Conservation (phyloP, 2,888 invertebrate genomes). For the Andrena haemorrhoa region DNA sequence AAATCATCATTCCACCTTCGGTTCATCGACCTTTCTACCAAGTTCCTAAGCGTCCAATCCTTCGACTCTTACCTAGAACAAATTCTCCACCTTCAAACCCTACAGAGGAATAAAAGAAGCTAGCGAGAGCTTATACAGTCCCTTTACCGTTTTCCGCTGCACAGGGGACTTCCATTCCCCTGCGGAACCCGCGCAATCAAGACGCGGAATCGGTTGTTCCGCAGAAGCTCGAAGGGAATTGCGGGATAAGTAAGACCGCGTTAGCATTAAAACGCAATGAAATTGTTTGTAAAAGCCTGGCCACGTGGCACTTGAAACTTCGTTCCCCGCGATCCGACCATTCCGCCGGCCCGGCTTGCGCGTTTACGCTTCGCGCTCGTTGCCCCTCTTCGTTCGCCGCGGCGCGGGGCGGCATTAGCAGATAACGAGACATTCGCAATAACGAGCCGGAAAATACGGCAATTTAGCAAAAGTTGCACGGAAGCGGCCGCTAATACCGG, state of each 20-base stretch:
- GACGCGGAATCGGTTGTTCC: not conserved
- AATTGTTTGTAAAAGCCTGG: slow-evolving; percentile 6
- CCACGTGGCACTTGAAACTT: slow-evolving; percentile 1
- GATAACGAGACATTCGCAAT: slow-evolving; percentile 46
- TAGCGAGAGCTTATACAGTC: not conserved
- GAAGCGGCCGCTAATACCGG: slow-evolving; percentile 17
- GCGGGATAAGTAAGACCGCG: not conserved
- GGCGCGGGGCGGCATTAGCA: slow-evolving; percentile 26
- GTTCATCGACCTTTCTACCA: too few relatives aligned
- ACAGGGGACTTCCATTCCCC: not conserved
- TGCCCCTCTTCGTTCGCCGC: slow-evolving; percentile 26
- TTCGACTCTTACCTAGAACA: not conserved
- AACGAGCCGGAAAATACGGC: slow-evolving; percentile 34
- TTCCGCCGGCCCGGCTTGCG: not conserved
- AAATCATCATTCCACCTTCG: too few relatives aligned
- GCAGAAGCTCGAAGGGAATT: not conserved
- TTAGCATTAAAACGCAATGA: slow-evolving; percentile 23
- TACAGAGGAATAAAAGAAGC: not conserved
- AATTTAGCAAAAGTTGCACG: not conserved
- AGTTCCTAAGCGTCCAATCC: not conserved
- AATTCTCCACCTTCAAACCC: not conserved
- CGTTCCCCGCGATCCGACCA: not conserved
- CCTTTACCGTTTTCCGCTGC: not conserved
- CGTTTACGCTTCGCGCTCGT: slow-evolving; percentile 23
- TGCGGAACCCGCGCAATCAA: not conserved